Percentiles rank a stretch among this genome's conserved stretches.
Conservation (phyloP, 2,113 vertebrate species). For the Zapornia atra region DNA sequence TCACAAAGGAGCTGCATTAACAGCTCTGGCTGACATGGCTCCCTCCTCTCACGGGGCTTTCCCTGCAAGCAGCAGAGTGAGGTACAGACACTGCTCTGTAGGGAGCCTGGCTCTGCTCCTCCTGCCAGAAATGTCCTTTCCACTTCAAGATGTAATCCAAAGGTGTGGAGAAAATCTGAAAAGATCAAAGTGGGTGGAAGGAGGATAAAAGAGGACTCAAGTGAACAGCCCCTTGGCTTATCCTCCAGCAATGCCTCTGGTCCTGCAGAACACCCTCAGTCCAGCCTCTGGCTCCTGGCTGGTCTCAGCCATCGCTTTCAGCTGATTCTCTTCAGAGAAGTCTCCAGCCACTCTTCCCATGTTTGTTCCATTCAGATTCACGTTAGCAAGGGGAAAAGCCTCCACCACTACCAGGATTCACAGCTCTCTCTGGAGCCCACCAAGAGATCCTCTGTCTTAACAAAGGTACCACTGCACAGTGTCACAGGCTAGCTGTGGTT, state of each 20-base stretch:
- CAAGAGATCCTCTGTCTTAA: not conserved
- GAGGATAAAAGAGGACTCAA: not conserved
- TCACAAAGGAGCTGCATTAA: not conserved
- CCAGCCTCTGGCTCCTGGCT: not conserved
- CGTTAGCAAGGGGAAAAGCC: not conserved
- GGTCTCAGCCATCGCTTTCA: not conserved
- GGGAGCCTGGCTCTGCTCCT: not conserved
- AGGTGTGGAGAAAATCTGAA: not conserved
- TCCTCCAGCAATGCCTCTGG: not conserved
- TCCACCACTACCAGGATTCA: not conserved
- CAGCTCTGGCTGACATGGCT: not conserved
- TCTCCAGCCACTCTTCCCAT: not conserved
- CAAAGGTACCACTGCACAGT: not conserved
- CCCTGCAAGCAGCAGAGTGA: not conserved
- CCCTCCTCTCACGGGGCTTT: not conserved
- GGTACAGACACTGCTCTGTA: not conserved
- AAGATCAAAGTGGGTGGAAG: not conserved
- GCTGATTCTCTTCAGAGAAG: not conserved
- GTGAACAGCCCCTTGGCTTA: not conserved
- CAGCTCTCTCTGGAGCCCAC: not conserved
- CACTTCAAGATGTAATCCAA: not conserved
- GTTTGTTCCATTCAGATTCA: not conserved
- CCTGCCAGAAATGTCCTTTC: not conserved
- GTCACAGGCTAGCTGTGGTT: not conserved
- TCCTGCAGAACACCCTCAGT: fast-evolving